Evolutionary conservation across 2,797 vertebrate species (phyloP), one percentile per base, ranked within the genome.

Genomic region (Acipenser oxyrinchus): DNA sequence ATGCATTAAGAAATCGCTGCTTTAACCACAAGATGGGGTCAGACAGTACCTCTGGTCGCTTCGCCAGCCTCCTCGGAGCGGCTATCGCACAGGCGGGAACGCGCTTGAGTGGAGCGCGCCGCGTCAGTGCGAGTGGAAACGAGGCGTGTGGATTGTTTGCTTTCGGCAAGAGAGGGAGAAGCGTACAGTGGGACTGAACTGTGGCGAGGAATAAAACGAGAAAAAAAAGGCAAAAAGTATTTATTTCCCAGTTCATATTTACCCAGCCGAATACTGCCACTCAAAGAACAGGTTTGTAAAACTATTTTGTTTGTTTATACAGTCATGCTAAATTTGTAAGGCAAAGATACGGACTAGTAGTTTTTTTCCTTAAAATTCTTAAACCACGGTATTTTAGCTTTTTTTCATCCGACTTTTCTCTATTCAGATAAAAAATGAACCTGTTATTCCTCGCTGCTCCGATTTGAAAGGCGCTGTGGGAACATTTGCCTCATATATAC

Each of bases 51-150:
- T 18, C 15, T 18, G 15, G 15, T 18, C 15, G 15, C 15, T 18
- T 18, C 1, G 23, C 23, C 23, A 37, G 23, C 23, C 23, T 37
- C 23, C 23, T 4, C 23, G 23, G 23, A 37, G 23, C 23, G 4
- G 23, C 23, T 3, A 37, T 2, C 1, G 23, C 23, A 37, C 2
- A 37, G 23, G 23, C 23, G 23, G 23, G 23, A 4, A 37, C 23
- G 64, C 57, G 64, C 64, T 51, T 37, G 10, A 57, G 8, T 51
- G 48, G 64, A 48, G 51, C 15, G 10, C 15, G 52, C 75, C 75
- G 76, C 72, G 72, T 71, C 52, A 60, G 72, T 10, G 61, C 13
- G 2, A 10, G 69, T 72, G 49, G 65, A 71, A 67, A 68, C 68
- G 68, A 73, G 67, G 61, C 13, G 2, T 8, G 69, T 72, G 49